phyloP scores from a whole-genome alignment of 2,888 invertebrate species.

The Lacanobia wlatinum region DNA sequence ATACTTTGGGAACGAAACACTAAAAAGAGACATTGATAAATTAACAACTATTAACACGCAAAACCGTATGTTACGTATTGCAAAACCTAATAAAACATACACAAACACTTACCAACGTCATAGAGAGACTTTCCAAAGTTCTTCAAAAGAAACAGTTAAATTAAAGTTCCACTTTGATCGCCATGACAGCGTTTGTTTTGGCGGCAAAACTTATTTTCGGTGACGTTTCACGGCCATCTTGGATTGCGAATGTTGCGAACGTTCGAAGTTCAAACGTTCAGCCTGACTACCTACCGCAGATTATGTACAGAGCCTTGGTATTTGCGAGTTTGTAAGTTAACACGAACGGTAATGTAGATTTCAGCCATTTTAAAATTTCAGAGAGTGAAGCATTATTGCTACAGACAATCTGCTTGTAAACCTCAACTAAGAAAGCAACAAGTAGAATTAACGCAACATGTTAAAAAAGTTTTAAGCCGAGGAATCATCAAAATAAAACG shows the following conservation, averaged over 20 bases:
- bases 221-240: conserved; percentile 65
- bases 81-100: conserved; percentile 1
- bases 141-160: conserved; percentile 77
- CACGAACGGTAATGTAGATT: background rate
- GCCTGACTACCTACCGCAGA: conserved; percentile 4
- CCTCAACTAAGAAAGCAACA: conserved; percentile 10
- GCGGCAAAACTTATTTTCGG: conserved; percentile 72
- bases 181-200: conserved; percentile 77
- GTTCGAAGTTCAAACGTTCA: conserved; percentile 10
- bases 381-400: background rate
- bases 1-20: background rate
- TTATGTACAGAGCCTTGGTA: conserved; percentile 24
- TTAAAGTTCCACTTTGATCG: conserved; percentile 75
- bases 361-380: background rate
- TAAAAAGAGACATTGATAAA: background rate
- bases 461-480: background rate
- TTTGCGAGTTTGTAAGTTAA: background rate
- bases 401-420: background rate
- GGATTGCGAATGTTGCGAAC: conserved; percentile 31
- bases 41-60: background rate
- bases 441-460: conserved; percentile 20
- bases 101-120: conserved; percentile 22
- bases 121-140: conserved; percentile 18
- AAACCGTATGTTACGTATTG: background rate
- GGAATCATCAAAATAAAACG: background rate